These are phyloP conservation scores for Ceryle rudis DNA, from an alignment of 2,797 vertebrate genomes.

Conservation along the genomic window DNA sequence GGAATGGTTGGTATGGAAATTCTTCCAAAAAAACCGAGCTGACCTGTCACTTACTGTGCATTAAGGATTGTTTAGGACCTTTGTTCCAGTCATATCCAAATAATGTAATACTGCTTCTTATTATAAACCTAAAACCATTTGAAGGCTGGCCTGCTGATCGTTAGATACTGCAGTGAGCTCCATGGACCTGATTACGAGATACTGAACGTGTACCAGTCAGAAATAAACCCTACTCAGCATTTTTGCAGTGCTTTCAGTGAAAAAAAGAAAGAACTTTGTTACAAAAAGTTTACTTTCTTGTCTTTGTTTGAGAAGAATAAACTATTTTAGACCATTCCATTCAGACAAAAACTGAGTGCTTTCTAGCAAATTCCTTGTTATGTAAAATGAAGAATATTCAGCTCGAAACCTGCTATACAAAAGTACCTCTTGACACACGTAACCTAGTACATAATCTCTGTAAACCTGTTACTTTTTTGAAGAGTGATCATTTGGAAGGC, in stretches of 20 bases:
- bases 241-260: background rate
- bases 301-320: background rate
- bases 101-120: background rate
- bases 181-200: background rate
- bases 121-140: background rate
- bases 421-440: background rate
- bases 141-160: background rate
- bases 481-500: background rate
- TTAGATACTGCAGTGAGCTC: background rate
- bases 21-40: background rate
- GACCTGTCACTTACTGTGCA: constrained; percentile 20
- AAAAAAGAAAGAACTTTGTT: background rate
- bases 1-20: background rate
- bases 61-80: constrained; percentile 2
- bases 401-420: background rate
- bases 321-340: background rate
- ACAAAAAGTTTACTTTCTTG: background rate
- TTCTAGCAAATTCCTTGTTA: background rate
- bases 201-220: background rate
- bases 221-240: background rate
- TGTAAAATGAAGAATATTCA: background rate
- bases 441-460: background rate
- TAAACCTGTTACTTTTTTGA: background rate
- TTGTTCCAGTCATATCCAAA: background rate
- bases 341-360: background rate